phyloP scores from a whole-genome alignment of 2,888 invertebrate species.

The Ellobium chinense region DNA sequence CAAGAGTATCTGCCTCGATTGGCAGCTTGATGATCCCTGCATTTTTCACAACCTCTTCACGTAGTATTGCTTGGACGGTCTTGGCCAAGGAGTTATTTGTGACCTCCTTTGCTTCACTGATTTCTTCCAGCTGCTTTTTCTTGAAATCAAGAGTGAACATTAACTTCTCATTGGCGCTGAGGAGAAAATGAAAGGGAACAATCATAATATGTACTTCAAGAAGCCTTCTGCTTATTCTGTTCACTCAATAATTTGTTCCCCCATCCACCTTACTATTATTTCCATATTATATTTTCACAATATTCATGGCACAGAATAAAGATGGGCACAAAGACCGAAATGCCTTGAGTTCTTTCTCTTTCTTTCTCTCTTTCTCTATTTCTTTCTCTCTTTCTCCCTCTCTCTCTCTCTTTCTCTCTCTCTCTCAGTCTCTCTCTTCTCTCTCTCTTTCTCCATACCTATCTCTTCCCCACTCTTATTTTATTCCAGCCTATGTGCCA shows the following conservation, averaged over 20 bases:
- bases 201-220: no score
- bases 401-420: not conserved
- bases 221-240: no score
- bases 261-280: no score
- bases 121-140: not conserved
- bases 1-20: slow-evolving; percentile 31
- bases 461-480: not conserved
- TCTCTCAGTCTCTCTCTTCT: not conserved
- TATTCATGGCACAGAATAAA: no score
- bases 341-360: not conserved
- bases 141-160: slow-evolving; percentile 17
- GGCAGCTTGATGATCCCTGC: slow-evolving; percentile 36
- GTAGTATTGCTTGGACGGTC: slow-evolving; percentile 21
- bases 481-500: not conserved
- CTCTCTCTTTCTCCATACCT: not conserved
- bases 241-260: no score
- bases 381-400: no score
- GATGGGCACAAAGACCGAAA: no score
- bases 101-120: not conserved
- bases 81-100: slow-evolving; percentile 15
- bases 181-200: not conserved
- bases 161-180: slow-evolving; percentile 14
- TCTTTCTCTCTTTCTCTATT: not conserved
- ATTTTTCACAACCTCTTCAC: slow-evolving; percentile 37
- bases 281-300: no score